Evolutionary conservation across 37 sponge, comb jelly and placozoan species (phyloP).

Genomic region (Halichondria panicea): DNA sequence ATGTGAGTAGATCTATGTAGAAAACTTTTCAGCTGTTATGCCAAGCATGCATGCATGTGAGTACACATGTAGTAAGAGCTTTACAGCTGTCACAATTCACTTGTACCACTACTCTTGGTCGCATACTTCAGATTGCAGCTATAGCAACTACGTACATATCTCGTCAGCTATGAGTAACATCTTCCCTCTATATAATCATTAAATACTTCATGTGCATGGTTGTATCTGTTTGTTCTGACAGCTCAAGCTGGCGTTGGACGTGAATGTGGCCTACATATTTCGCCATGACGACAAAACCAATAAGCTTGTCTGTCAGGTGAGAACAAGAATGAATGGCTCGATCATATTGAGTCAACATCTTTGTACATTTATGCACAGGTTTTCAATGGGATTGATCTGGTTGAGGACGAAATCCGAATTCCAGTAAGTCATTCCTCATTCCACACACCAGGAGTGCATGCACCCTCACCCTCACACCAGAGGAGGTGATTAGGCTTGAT

Average conservation of each 20-base stretch:
- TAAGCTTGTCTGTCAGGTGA: conserved; percentile 64
- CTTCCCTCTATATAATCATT: too few relatives aligned
- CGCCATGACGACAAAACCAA: conserved; percentile 46
- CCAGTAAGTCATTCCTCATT: conserved; percentile 24
- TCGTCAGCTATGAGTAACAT: too few relatives aligned
- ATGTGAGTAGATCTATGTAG: conserved; percentile 27
- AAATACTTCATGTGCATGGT: too few relatives aligned
- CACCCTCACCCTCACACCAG: too few relatives aligned
- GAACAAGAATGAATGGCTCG: background rate
- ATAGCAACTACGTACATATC: too few relatives aligned
- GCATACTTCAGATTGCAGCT: too few relatives aligned
- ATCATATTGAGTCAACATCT: too few relatives aligned
- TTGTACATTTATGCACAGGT: too few relatives aligned
- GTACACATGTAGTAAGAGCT: too few relatives aligned
- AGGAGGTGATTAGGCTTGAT: too few relatives aligned
- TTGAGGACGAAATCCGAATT: conserved; percentile 34
- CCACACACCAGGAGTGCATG: background rate
- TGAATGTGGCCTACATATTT: conserved; percentile 31
- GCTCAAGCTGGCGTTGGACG: conserved; percentile 20
- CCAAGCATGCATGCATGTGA: background rate
- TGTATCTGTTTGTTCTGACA: conserved; percentile 6
- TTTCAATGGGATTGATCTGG: conserved; percentile 41
- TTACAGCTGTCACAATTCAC: too few relatives aligned
- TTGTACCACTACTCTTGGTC: too few relatives aligned
- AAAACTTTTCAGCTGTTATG: background rate